Evolutionary conservation across 2,113 vertebrate species (phyloP), one percentile per base, ranked within the genome.

Genomic region (Corythornis vintsioides): DNA sequence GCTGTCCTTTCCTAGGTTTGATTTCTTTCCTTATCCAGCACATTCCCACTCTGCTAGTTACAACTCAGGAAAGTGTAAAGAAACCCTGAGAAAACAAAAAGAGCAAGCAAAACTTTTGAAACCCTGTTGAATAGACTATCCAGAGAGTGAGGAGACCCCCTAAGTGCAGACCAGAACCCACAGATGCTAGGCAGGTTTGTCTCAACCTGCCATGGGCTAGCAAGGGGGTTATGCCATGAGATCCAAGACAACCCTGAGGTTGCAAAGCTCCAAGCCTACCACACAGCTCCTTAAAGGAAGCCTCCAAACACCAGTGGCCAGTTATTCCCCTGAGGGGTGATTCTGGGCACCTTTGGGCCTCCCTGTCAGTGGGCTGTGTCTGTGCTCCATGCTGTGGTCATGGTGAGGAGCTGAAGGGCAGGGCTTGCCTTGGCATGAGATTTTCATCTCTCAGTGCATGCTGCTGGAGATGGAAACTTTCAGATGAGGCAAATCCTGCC

Each of bases 171-270:
- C 18, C 42, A 82, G 65, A 57, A n/a, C 9, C 33, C 0, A 0
- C n/a, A 78, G 76, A n/a, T 1, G 3, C 67, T 66, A 52, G 64
- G 38, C 28, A 56, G 60, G 25, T 12, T 28, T 57, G 7, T 35
- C 9, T n/a, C 72, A 53, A 55, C 28, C 15, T 3, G 0, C 15
- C 0, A 1, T 53, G 59, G 10, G 14, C 24, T 16, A 67, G 9
- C 40, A 69, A 69, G 10, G 16, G 43, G 11, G 4, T 12, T 45
- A 11, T 8, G 10, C 15, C 33, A 18, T 0, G 0, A 67, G 43
- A 67, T 24, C 33, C 1, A 2, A 29, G 5, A 9, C 55, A 50
- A 24, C 12, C 24, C 18, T 16, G 10, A 38, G 6, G 4, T 4
- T 83, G 53, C 13, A 59, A 53, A 67, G 57, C 72, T 88, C 38